A percentile compares a stretch with the other conserved stretches of the same genome.
Evolutionary conservation across 2,888 invertebrate genomes (phyloP).

Genomic region (Meiosimyza decipiens): DNA sequence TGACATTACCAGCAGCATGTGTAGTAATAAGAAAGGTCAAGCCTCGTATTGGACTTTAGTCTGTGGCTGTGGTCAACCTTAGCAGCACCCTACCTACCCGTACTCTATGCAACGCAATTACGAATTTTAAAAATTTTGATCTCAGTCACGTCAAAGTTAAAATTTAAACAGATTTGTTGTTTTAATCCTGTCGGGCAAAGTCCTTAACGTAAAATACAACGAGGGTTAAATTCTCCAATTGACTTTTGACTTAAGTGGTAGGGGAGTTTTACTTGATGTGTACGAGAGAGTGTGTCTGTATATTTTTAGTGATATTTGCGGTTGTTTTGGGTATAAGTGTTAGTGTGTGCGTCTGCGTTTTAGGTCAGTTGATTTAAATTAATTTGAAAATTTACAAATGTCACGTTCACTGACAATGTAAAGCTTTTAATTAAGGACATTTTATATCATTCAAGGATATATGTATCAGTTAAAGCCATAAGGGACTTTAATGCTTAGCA

Average conservation of each 20-base stretch:
- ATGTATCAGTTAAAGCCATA: not conserved
- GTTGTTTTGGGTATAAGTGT: not conserved
- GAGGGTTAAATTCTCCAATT: conserved; percentile 1
- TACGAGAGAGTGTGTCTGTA: not conserved
- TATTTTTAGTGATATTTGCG: not conserved
- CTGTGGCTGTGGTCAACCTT: too few species aligned
- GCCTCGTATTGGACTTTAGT: too few species aligned
- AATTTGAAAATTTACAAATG: conserved; percentile 9
- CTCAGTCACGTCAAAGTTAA: conserved; percentile 5
- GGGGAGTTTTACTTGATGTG: not conserved
- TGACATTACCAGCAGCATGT: too few species aligned
- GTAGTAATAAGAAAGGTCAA: too few species aligned
- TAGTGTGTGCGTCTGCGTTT: not conserved
- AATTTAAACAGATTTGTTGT: conserved; percentile 13
- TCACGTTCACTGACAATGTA: conserved; percentile 1
- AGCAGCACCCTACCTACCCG: too few species aligned
- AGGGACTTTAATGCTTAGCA: not conserved
- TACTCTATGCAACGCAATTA: too few species aligned
- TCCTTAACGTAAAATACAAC: not conserved
- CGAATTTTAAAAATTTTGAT: too few species aligned
- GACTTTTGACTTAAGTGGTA: not conserved
- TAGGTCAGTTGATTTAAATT: conserved; percentile 15
- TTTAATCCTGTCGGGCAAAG: not conserved
- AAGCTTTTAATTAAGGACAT: too few species aligned
- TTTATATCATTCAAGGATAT: not conserved